Evolutionary conservation across 2,888 invertebrate species (phyloP).

Genomic region (Xiphydria camelus): DNA sequence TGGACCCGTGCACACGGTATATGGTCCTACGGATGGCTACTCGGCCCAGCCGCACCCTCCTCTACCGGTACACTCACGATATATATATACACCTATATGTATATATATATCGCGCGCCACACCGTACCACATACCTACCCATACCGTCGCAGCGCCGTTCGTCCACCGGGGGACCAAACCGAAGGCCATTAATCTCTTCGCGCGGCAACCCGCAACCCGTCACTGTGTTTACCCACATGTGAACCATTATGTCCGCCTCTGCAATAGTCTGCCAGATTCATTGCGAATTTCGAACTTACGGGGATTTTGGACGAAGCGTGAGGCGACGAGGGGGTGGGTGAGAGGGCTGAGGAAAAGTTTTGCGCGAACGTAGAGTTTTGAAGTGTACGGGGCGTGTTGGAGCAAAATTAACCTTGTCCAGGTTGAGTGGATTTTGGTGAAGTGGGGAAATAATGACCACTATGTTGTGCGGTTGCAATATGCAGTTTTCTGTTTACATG

Average conservation of each 20-base stretch:
- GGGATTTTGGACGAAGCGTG: not conserved
- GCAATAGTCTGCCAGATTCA: constrained; percentile 41
- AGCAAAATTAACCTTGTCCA: no score
- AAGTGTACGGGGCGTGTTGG: no score
- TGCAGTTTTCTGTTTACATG: no score
- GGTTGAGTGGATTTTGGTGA: no score
- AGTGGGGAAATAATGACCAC: no score
- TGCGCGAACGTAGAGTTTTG: no score
- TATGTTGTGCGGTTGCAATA: no score
- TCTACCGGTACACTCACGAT: constrained; percentile 15
- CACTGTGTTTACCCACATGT: constrained; percentile 58
- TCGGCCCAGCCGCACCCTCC: constrained; percentile 49
- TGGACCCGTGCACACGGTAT: constrained; percentile 28
- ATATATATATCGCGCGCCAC: not conserved
- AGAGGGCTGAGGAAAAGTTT: not conserved
- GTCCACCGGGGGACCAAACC: constrained; percentile 38
- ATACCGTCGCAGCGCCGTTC: constrained; percentile 17
- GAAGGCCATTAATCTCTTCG: constrained; percentile 56
- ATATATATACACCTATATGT: not conserved
- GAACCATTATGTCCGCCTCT: constrained; percentile 57
- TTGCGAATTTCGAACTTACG: constrained; percentile 22
- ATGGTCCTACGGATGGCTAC: constrained; percentile 46
- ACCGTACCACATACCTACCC: constrained; percentile 7
- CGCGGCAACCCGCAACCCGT: constrained; percentile 56
- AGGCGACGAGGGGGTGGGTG: constrained; percentile 9